Evolutionary conservation across 2,113 vertebrate species (phyloP), one percentile per base, ranked within the genome.

Genomic region (Mesocricetus auratus): DNA sequence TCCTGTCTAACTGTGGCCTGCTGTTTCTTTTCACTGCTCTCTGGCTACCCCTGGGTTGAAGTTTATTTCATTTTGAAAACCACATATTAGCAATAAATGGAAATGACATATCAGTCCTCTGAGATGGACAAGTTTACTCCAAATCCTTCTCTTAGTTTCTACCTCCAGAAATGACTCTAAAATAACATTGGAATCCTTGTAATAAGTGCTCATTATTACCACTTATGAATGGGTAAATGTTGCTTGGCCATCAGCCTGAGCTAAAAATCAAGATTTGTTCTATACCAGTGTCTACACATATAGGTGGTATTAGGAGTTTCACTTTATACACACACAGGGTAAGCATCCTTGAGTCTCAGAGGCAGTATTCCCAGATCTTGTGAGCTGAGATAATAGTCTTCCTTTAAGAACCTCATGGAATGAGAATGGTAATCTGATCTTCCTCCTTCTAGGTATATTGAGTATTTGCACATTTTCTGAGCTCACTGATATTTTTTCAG

Each of bases 11-110:
- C n/a, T 36, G 24, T 1, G 4, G 16, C 42, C 69, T 92, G 75
- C 71, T 92, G n/a, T 93, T 90, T 81, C 73, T 92, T 90, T 93
- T 33, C 50, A 73, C n/a, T 88, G 36, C 58, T 92, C 39, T 94
- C 56, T 68, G 33, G 19, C 71, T 92, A 53, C 29, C 89, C 22
- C 45, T 56, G 47, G 33, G 19, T 7, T 82, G 50, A 69, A 56
- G 82, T 94, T 82, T 16, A 71, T 91, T 95, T 95, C 68, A 75
- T 91, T 96, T 86, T 87, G 36, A 91, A 95, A 95, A 91, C 42
- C 12, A 86, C 50, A 47, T 92, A 90, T 85, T 92, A 89, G 73
- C 33, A 79, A 95, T 71, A 86, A 94, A 95, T 83, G 86, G 74
- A 95, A 94, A 95, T 89, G 85, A 87, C 94, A 94, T 73, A 81